Percentiles rank a stretch among this genome's conserved stretches.
Conservation (phyloP, 2,888 invertebrate genomes). For the Metallyticus violacea region DNA sequence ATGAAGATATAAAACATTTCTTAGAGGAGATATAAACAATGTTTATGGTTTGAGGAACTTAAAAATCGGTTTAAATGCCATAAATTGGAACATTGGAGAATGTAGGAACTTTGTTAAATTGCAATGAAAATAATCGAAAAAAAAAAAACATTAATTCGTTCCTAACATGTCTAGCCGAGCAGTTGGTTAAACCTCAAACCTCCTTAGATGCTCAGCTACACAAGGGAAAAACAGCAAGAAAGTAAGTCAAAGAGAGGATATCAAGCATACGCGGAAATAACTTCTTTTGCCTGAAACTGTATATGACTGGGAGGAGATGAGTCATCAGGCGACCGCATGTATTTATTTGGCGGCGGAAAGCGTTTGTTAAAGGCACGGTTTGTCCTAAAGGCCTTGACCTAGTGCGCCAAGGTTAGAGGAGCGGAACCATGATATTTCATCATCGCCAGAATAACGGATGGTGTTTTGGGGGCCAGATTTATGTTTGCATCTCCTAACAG, state of each 20-base stretch:
- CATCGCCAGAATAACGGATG: background rate
- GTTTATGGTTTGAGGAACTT: too few relatives aligned
- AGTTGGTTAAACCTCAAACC: too few relatives aligned
- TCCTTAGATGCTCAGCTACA: too few relatives aligned
- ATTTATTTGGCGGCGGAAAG: background rate
- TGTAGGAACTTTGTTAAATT: too few relatives aligned
- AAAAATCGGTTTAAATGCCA: too few relatives aligned
- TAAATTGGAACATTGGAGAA: too few relatives aligned
- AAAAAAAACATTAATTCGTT: too few relatives aligned
- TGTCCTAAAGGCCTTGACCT: background rate
- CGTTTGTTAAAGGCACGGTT: background rate
- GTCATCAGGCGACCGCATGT: background rate
- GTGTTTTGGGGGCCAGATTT: background rate
- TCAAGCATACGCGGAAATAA: background rate
- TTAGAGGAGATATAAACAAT: too few relatives aligned
- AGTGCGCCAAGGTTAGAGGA: background rate
- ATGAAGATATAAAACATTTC: too few relatives aligned
- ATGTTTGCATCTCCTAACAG: background rate
- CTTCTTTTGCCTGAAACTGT: background rate
- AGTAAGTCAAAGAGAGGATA: background rate
- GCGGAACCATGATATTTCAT: background rate
- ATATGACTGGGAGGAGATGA: background rate
- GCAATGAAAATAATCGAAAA: too few relatives aligned
- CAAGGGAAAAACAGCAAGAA: background rate
- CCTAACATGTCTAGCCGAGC: too few relatives aligned